Conservation (phyloP, 1,140 invertebrate genomes). For the Geopemphigus sp. region DNA sequence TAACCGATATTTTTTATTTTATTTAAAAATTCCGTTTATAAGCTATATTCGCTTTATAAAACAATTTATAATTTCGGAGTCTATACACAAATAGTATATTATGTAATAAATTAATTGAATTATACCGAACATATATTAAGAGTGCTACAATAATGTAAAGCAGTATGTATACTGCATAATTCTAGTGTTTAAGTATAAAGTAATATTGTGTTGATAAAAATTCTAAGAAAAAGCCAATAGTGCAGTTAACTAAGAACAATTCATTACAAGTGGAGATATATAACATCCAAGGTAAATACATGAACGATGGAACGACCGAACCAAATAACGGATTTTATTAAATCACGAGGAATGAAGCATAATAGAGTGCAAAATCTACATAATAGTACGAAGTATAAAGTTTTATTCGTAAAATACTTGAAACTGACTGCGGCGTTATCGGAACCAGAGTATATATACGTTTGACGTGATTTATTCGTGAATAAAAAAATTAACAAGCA, state of each 20-base stretch:
- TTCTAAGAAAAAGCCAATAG: background rate
- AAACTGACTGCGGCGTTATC: too few relatives aligned
- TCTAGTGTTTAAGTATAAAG: background rate
- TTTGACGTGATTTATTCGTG: too few relatives aligned
- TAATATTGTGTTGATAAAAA: background rate
- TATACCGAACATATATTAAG: background rate
- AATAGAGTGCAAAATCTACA: background rate
- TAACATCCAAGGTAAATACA: background rate
- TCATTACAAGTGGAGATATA: background rate
- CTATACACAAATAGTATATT: too few relatives aligned
- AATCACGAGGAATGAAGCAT: background rate
- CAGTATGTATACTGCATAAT: background rate
- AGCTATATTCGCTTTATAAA: too few relatives aligned
- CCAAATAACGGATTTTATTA: background rate
- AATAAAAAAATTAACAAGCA: too few relatives aligned
- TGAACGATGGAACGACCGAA: background rate
- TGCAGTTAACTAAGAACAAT: background rate
- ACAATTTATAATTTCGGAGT: too few relatives aligned
- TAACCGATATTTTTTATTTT: too few relatives aligned
- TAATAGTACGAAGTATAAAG: too few relatives aligned
- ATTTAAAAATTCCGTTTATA: too few relatives aligned
- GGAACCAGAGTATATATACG: too few relatives aligned
- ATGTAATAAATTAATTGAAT: background rate
- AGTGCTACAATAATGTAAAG: background rate
- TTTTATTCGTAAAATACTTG: too few relatives aligned